Conservation (phyloP, 2,797 vertebrate species). For the Hoplostethus mediterraneus region DNA sequence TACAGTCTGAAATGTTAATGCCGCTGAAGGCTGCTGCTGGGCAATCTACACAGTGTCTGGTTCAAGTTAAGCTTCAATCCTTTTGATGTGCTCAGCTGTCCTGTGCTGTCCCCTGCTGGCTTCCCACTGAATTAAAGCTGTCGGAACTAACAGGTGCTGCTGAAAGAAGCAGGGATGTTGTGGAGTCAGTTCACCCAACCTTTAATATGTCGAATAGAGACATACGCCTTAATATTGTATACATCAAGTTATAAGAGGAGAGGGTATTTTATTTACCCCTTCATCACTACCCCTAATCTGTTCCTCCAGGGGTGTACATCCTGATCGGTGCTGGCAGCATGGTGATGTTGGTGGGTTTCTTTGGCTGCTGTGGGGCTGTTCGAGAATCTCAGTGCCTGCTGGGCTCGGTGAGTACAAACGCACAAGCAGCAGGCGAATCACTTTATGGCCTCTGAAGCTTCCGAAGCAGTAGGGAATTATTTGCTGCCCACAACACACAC, state of each 20-base stretch:
- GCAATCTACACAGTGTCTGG: background rate
- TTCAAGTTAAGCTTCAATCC: background rate
- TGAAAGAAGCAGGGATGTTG: background rate
- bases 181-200: no score
- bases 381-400: constrained; percentile 97
- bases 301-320: constrained; percentile 90
- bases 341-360: constrained; percentile 95
- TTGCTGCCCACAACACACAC: background rate
- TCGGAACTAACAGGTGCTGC: background rate
- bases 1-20: constrained; percentile 20
- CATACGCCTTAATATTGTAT: background rate
- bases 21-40: constrained; percentile 11
- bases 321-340: constrained; percentile 92
- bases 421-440: background rate
- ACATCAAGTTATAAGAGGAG: no score
- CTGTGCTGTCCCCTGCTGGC: constrained; percentile 64
- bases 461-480: background rate
- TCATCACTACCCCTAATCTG: background rate
- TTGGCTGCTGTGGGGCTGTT: constrained; percentile 95
- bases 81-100: constrained; percentile 4
- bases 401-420: constrained; percentile 89
- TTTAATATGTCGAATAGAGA: background rate
- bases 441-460: background rate
- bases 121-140: background rate
- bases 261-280: background rate